phyloP scores from a whole-genome alignment of 2,888 invertebrate genomes.

The Lasiommata megera region DNA sequence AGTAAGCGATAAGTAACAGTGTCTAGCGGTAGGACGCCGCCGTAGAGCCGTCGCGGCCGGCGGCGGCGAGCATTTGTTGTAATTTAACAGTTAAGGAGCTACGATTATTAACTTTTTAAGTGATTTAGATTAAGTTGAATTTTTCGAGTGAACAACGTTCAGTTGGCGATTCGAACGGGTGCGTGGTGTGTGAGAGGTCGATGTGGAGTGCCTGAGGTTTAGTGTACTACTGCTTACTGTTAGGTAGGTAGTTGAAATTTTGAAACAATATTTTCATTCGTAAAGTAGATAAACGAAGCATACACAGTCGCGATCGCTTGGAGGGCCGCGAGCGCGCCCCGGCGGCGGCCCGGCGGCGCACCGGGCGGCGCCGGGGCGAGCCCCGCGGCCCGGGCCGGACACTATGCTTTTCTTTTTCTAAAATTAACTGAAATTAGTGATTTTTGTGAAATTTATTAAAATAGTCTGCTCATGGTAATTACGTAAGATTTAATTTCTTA shows the following conservation, averaged over 20 bases:
- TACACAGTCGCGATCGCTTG: conserved; percentile 69
- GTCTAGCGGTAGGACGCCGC: conserved; percentile 69
- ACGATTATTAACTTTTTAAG: conserved; percentile 78
- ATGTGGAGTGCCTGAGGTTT: conserved; percentile 78
- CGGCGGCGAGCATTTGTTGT: conserved; percentile 80
- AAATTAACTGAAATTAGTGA: conserved; percentile 74
- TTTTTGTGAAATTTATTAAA: conserved; percentile 78
- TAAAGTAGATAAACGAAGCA: conserved; percentile 75
- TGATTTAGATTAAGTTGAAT: conserved; percentile 78
- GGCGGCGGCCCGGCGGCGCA: conserved; percentile 12
- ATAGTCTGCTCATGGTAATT: conserved; percentile 80
- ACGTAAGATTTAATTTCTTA: conserved; percentile 80
- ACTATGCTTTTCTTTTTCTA: conserved; percentile 75
- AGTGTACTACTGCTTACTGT: conserved; percentile 80
- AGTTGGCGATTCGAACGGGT: conserved; percentile 75
- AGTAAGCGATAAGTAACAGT: conserved; percentile 75
- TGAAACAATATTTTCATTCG: conserved; percentile 77
- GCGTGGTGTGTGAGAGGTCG: conserved; percentile 76
- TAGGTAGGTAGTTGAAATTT: conserved; percentile 81
- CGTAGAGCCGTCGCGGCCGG: conserved; percentile 52
- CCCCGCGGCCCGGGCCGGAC: conserved; percentile 37
- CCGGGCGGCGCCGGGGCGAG: conserved; percentile 5
- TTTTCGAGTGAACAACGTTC: conserved; percentile 78
- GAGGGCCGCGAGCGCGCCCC: conserved; percentile 30
- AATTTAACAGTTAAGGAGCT: conserved; percentile 78